phyloP scores from a whole-genome alignment of 35 echinoderm and acorn worm species.

The Holothuria glaberrima region DNA sequence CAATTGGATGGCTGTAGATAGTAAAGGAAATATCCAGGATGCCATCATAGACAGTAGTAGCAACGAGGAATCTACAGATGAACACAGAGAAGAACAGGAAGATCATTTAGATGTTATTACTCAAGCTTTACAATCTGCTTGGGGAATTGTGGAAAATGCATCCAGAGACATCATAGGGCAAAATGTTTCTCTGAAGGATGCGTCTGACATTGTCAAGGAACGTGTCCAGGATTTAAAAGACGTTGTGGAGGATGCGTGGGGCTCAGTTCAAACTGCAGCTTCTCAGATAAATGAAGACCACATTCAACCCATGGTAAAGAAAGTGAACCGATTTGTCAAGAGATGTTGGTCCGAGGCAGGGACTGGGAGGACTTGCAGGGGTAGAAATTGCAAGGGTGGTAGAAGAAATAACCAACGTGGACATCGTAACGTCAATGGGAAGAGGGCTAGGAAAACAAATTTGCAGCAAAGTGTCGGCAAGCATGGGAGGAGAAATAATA shows the following conservation, averaged over 20 bases:
- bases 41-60: no score
- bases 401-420: not conserved
- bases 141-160: constrained; percentile 28
- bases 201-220: constrained; percentile 22
- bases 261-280: constrained; percentile 3
- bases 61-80: not conserved
- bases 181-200: constrained; percentile 36
- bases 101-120: not conserved
- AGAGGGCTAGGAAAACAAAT: not conserved
- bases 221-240: not conserved
- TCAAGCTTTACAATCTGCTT: constrained; percentile 36
- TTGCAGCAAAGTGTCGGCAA: not conserved
- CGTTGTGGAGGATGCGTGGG: not conserved
- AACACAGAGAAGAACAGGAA: not conserved
- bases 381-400: not conserved
- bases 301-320: constrained; percentile 21
- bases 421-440: no score
- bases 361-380: not conserved
- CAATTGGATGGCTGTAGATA: no score
- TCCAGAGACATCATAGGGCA: not conserved
- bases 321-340: constrained; percentile 4
- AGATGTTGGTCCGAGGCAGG: not conserved
- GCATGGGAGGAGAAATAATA: not conserved
- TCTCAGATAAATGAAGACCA: not conserved
- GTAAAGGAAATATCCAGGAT: no score